Base-by-base conservation (phyloP, 2,113 vertebrate species). In the Drymodes brunneopygia region DNA sequence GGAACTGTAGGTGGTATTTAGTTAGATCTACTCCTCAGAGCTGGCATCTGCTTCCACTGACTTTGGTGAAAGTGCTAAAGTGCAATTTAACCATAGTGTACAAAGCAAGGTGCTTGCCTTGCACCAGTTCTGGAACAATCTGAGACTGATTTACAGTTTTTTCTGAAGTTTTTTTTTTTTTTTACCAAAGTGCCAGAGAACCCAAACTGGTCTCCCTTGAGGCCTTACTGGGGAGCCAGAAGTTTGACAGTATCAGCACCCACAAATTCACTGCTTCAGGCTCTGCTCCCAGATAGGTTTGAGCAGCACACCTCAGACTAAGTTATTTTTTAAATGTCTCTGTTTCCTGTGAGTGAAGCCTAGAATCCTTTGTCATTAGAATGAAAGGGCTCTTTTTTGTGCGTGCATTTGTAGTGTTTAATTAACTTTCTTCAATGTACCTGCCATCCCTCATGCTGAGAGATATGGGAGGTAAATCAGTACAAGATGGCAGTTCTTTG, bases 391-490 rank as follows among this genome's bases (percentile, higher is more conserved):
- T 86, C 19, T 65, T 72, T 65, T 61, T 81, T 91, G 60, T 79
- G 40, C 47, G 35, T 64, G 44, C 80, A 70, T 96, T 97, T 96
- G n/a, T 74, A 90, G 65, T 95, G 82, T 95, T 97, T 95, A 97
- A 98, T 97, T 97, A 97, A 91, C 91, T 96, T 95, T 80, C 81
- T 91, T 94, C 65, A 44, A 61, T 64, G 80, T 42, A 45, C 54
- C 80, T 90, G 77, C 50, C 85, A 44, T 92, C 90, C 85, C 72
- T 88, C 86, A 81, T 58, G 90, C 88, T 92, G 95, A 97, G 85
- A 91, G 91, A 42, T 64, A 95, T 35, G 58, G 89, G 81, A 97
- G 82, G 92, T 82, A 96, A 97, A 95, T 95, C 95, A 95, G 89
- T 79, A 51, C 77, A 96, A 88, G 82, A 75, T 65, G 88, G 69